Evolutionary conservation across 1,140 invertebrate species (phyloP).

Genomic region (Aphelenchoides fujianensis): DNA sequence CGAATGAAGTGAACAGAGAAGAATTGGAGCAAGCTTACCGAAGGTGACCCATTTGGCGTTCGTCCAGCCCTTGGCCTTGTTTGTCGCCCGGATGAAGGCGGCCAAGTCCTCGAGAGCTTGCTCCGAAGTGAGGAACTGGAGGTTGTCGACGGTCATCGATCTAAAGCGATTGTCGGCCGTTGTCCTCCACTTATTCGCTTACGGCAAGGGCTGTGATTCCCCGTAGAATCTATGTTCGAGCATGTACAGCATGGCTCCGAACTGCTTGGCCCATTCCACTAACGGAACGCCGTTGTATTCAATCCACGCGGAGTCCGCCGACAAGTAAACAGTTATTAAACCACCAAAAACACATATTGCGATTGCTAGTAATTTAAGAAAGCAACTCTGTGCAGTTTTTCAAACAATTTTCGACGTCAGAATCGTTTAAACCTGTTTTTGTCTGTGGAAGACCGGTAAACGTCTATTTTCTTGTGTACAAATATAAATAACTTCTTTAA

Average conservation of each 20-base stretch:
- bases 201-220: constrained; percentile 31
- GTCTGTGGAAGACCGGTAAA: too few species aligned
- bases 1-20: constrained; percentile 6
- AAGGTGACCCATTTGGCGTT: constrained; percentile 78
- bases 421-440: too few species aligned
- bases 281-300: neutral
- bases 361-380: too few species aligned
- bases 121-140: constrained; percentile 48
- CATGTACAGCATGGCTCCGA: constrained; percentile 20
- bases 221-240: constrained; percentile 36
- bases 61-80: constrained; percentile 28
- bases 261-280: constrained; percentile 18
- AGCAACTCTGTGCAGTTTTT: too few species aligned
- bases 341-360: too few species aligned
- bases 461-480: too few species aligned
- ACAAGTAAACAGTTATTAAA: too few species aligned
- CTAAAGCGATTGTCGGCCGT: too few species aligned
- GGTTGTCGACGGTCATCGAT: constrained; percentile 41
- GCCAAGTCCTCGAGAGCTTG: constrained; percentile 55
- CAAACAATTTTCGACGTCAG: too few species aligned
- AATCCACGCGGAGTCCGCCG: neutral
- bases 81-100: constrained; percentile 46
- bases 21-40: constrained; percentile 75
- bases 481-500: too few species aligned
- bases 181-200: too few species aligned